These are phyloP conservation scores for Lindbergichthys nudifrons DNA, from an alignment of 2,797 vertebrate genomes.

Conservation along the genomic window DNA sequence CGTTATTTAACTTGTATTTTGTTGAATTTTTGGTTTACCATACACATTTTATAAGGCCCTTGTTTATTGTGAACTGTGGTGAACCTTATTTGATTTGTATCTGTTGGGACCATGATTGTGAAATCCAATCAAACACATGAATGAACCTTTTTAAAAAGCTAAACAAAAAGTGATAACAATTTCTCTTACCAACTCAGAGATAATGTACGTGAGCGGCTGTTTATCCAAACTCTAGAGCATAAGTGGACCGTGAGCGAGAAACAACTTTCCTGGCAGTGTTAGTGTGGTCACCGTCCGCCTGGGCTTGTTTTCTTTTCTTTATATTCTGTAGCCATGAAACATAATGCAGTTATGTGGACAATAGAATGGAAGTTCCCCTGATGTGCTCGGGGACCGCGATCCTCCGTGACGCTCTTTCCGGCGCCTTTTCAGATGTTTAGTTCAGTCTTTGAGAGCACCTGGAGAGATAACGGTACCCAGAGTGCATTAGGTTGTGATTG, in stretches of 20 bases:
- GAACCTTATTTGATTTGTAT: too few relatives aligned
- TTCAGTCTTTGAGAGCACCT: conserved; percentile 71
- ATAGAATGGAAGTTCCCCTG: conserved; percentile 79
- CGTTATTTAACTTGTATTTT: not conserved
- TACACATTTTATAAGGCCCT: not conserved
- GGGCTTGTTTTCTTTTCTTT: conserved; percentile 56
- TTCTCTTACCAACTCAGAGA: not conserved
- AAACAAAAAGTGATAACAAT: not conserved
- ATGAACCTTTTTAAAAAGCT: not conserved
- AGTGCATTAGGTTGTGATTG: conserved; percentile 54
- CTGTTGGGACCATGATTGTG: too few relatives aligned
- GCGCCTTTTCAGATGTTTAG: conserved; percentile 59
- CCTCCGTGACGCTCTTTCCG: conserved; percentile 56
- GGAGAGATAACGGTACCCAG: conserved; percentile 74
- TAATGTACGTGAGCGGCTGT: not conserved
- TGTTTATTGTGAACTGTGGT: not conserved
- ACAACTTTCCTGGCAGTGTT: conserved; percentile 4
- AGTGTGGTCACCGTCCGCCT: conserved; percentile 27
- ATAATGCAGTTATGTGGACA: conserved; percentile 64
- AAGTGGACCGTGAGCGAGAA: not conserved
- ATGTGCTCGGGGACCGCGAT: conserved; percentile 63
- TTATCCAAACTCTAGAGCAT: not conserved
- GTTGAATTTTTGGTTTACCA: not conserved
- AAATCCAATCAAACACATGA: not conserved
- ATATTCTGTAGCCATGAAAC: conserved; percentile 62